Conservation (phyloP, 2,113 vertebrate genomes). For the Trichechus manatus region DNA sequence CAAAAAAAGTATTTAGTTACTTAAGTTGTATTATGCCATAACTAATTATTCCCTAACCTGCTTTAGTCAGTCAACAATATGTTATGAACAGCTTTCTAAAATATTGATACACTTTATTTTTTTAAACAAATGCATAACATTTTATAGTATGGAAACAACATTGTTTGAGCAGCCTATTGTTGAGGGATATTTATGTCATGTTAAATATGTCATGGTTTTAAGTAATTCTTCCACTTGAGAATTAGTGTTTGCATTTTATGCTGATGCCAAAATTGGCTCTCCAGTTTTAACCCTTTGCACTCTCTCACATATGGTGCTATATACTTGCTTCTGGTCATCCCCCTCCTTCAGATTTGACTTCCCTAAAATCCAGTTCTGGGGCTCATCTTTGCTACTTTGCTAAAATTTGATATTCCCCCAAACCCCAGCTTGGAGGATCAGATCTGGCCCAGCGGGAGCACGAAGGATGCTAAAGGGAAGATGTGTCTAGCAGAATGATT, state of each 20-base stretch:
- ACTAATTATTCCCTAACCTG: neutral
- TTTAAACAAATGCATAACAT: neutral
- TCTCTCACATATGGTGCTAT: neutral
- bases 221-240: neutral
- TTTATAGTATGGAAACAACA: neutral
- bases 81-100: constrained; percentile 24
- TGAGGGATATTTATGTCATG: neutral
- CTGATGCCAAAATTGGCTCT: neutral
- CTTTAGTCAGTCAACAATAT: neutral
- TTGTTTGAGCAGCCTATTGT: constrained; percentile 12
- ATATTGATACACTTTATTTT: constrained; percentile 7
- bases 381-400: neutral
- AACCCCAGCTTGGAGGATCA: neutral
- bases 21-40: neutral
- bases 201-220: constrained; percentile 44
- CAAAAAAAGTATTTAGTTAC: neutral
- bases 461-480: neutral
- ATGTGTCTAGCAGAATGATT: neutral
- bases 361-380: neutral
- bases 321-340: neutral
- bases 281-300: neutral
- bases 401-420: neutral
- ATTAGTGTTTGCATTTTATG: neutral
- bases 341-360: neutral
- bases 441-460: neutral